Percentiles rank a stretch among this genome's conserved stretches.
Conservation (phyloP, 2,888 invertebrate species). For the Eristalinus aeneus region DNA sequence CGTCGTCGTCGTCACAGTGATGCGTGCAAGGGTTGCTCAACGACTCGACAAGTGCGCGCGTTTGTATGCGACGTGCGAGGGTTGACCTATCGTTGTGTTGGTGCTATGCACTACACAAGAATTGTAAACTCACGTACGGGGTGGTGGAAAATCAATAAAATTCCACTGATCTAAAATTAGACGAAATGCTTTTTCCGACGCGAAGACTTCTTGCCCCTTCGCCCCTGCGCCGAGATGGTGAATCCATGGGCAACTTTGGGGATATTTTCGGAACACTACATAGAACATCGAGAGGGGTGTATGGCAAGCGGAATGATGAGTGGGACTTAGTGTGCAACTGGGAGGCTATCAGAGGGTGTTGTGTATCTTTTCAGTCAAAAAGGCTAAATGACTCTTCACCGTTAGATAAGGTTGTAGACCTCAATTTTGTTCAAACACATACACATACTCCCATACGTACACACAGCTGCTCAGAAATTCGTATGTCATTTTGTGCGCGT, state of each 20-base stretch:
- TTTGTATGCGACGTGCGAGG: conserved; percentile 10
- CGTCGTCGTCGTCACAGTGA: conserved; percentile 49
- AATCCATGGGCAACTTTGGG: conserved; percentile 38
- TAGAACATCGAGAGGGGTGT: not conserved
- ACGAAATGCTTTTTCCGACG: conserved; percentile 72
- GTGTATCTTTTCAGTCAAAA: not conserved
- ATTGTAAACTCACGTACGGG: conserved; percentile 29
- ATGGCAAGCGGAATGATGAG: not conserved
- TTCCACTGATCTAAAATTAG: conserved; percentile 80
- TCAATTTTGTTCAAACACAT: conserved; percentile 30
- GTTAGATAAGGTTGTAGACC: conserved; percentile 62
- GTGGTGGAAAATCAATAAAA: conserved; percentile 73
- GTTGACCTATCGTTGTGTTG: conserved; percentile 33
- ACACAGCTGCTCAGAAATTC: conserved; percentile 2
- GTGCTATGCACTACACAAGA: conserved; percentile 26
- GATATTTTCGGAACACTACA: conserved; percentile 58
- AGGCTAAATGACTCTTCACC: conserved; percentile 3
- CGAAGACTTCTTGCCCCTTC: conserved; percentile 3
- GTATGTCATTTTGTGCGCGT: conserved; percentile 55
- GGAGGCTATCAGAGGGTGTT: not conserved
- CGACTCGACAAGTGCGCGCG: not conserved
- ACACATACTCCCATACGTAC: conserved; percentile 16
- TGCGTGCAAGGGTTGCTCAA: conserved; percentile 62
- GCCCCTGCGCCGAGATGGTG: not conserved
- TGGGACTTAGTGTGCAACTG: not conserved